A percentile compares a stretch with the other conserved stretches of the same genome.
phyloP scores from a whole-genome alignment of 1,140 invertebrate genomes.

The Sminthurides bifidus region DNA sequence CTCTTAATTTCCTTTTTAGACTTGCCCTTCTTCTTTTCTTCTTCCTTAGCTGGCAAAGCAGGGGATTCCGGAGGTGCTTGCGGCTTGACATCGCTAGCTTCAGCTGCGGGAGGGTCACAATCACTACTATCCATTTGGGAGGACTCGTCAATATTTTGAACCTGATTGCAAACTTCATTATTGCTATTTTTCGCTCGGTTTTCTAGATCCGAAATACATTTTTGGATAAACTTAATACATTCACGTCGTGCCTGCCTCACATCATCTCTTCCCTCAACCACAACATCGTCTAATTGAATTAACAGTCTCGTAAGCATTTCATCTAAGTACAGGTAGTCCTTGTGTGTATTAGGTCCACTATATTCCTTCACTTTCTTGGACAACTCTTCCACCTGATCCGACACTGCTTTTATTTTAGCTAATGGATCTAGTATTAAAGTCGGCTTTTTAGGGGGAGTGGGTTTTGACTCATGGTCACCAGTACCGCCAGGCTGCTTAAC shows the following conservation, averaged over 20 bases:
- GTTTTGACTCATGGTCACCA: constrained; percentile 1
- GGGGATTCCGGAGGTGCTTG: too few relatives aligned
- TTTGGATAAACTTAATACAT: constrained; percentile 75
- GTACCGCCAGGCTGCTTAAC: constrained; percentile 1
- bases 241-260: constrained; percentile 72
- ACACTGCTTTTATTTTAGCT: constrained; percentile 15
- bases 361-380: constrained; percentile 60
- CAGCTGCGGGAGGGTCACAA: too few relatives aligned
- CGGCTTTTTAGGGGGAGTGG: constrained; percentile 19
- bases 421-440: constrained; percentile 13
- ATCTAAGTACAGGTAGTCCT: constrained; percentile 76
- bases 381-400: constrained; percentile 59
- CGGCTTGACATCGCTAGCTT: too few relatives aligned
- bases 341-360: constrained; percentile 55
- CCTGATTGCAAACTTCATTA: too few relatives aligned
- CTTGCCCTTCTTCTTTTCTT: too few relatives aligned
- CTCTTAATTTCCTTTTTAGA: too few relatives aligned
- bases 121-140: too few relatives aligned
- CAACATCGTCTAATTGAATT: constrained; percentile 72
- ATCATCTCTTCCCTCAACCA: constrained; percentile 78
- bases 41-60: too few relatives aligned
- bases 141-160: too few relatives aligned
- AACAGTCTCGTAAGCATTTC: constrained; percentile 75
- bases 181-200: too few relatives aligned
- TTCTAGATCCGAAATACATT: constrained; percentile 70